Conservation (phyloP, 1,140 invertebrate genomes). For the Metaphire vulgaris region DNA sequence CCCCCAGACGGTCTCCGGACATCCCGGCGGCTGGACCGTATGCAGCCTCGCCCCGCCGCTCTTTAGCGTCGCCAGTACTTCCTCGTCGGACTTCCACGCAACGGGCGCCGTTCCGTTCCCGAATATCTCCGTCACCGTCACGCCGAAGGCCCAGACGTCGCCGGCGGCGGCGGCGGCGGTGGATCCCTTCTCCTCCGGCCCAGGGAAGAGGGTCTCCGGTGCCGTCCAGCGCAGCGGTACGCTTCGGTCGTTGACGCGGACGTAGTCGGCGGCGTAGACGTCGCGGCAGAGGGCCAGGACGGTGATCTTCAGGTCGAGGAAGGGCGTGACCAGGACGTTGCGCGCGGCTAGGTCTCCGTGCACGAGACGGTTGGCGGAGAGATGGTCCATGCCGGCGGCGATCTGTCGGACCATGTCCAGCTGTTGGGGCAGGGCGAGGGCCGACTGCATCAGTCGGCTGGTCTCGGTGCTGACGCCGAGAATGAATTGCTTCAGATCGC, state of each 20-base stretch:
- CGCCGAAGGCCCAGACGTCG: slow-evolving; percentile 50
- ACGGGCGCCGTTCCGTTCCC: slow-evolving; percentile 45
- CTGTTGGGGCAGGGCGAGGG: slow-evolving; percentile 65
- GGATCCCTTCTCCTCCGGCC: slow-evolving; percentile 71
- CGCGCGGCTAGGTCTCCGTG: slow-evolving; percentile 84
- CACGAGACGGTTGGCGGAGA: slow-evolving; percentile 67
- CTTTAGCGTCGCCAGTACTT: slow-evolving; percentile 58
- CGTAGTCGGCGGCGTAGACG: slow-evolving; percentile 76
- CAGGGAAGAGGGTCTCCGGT: slow-evolving; percentile 73
- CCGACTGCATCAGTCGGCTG: slow-evolving; percentile 56
- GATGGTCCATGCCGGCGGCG: slow-evolving; percentile 73
- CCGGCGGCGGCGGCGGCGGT: slow-evolving; percentile 56
- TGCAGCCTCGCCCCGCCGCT: too few species aligned
- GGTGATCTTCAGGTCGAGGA: slow-evolving; percentile 75
- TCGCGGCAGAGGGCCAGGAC: slow-evolving; percentile 72
- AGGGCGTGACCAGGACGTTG: slow-evolving; percentile 74
- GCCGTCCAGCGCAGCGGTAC: slow-evolving; percentile 80
- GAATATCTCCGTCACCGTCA: slow-evolving; percentile 50
- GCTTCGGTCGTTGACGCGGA: slow-evolving; percentile 52
- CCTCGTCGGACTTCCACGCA: slow-evolving; percentile 41
- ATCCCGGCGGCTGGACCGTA: too few species aligned
- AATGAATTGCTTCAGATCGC: slow-evolving; percentile 89
- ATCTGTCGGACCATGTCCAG: slow-evolving; percentile 64
- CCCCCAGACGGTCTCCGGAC: slow-evolving; percentile 14
- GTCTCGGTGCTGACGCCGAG: slow-evolving; percentile 60